Evolutionary conservation across 2,888 invertebrate species (phyloP), one percentile per base, ranked within the genome.

Genomic region (Papilio demoleus): DNA sequence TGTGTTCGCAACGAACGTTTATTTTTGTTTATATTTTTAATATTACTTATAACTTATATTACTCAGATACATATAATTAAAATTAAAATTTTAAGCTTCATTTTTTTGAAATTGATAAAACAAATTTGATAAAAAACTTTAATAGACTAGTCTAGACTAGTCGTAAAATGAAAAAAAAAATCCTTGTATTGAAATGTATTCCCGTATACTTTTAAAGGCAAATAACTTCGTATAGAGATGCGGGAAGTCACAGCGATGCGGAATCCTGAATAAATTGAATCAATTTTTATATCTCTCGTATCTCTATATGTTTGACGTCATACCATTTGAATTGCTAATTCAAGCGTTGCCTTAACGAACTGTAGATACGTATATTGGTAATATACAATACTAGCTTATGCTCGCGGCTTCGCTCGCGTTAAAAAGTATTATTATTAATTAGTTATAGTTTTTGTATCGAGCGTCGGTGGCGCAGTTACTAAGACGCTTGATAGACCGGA

Each of bases 291-390:
- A 61, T 38, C 12, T 34, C 61, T 17, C 36, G 27, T 59, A 19
- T 24, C 56, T 66, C 24, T 47, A n/a, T 58, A 42, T 36, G 61
- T 40, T 12, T 50, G 58, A 22, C 36, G 65, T 36, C 47, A 47
- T 34, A n/a, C 12, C 14, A 67, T 67, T 67, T 61, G 61, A 67
- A 67, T 67, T 67, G 61, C 67, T 67, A 67, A 67, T 67, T 22
- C 65, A 38, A 31, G 38, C 22, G 12, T 19, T 11, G 53, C 19
- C 31, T 40, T 67, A 67, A 47, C 67, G 50, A 61, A 40, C 50
- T 27, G 40, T 50, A 19, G 12, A 19, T n/a, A 24, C 24, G 19
- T 27, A 22, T 34, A 17, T n/a, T 45, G 22, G 56, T 14, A 34
- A 53, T 34, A 9, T 34, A 42, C 12, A 58, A 42, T 36, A 31